phyloP scores from a whole-genome alignment of 2,113 vertebrate species.

The Vulpes vulpes region DNA sequence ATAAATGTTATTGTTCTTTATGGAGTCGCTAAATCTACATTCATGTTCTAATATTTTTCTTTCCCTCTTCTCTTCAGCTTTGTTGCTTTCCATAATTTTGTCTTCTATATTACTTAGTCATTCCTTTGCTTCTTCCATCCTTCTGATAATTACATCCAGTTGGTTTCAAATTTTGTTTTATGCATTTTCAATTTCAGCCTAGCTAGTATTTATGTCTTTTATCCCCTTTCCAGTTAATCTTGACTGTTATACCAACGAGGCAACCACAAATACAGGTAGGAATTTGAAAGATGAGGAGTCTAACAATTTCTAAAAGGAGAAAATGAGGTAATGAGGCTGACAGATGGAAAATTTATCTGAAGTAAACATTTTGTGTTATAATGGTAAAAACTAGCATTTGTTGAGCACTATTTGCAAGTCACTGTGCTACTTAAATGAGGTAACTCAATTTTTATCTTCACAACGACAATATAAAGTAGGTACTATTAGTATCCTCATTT shows the following conservation, averaged over 20 bases:
- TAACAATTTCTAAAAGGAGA: not conserved
- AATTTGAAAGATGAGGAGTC: not conserved
- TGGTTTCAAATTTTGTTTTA: too few species aligned
- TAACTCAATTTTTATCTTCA: constrained; percentile 18
- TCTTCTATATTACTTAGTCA: too few species aligned
- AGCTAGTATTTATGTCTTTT: too few species aligned
- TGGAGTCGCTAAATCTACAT: too few species aligned
- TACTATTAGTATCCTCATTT: not conserved
- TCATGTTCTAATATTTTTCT: too few species aligned
- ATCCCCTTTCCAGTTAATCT: not conserved
- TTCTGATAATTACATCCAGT: too few species aligned
- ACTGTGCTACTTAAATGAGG: not conserved
- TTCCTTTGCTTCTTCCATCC: too few species aligned
- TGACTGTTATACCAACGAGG: not conserved
- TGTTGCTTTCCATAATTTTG: too few species aligned
- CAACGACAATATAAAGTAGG: not conserved
- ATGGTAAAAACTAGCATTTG: not conserved
- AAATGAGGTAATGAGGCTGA: not conserved
- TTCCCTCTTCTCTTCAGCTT: too few species aligned
- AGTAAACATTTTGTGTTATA: constrained; percentile 12
- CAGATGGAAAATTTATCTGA: not conserved
- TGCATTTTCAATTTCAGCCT: too few species aligned
- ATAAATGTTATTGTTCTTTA: too few species aligned
- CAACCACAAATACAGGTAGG: constrained; percentile 1
- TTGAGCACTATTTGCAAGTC: not conserved